Base-by-base conservation (phyloP, 2,113 vertebrate species). In the Ornithorhynchus anatinus region DNA sequence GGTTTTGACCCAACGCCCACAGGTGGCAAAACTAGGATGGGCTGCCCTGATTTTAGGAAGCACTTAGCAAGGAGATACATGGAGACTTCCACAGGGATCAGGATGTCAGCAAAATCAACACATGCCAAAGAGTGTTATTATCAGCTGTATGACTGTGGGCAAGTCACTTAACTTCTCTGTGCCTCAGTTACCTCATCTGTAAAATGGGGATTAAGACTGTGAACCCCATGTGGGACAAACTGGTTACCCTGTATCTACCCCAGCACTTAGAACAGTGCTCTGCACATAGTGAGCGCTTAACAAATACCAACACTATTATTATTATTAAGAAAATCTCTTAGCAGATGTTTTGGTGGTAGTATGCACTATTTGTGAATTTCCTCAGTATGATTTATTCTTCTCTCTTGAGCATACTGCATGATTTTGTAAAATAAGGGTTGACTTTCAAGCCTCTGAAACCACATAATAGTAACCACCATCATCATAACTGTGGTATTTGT, bases 361-460 rank as follows among this genome's bases (percentile, higher is more conserved):
- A 7, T 37, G 35, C 59, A 42, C 59, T 83, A 59, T 27, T 15
- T 78, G 65, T 68, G 38, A 72, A 73, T 70, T 70, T 63, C 58
- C 69, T 45, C 70, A 53, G 50, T 63, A 68, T 61, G 53, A 42
- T 72, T 65, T 77, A 88, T 81, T 79, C 64, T 70, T 87, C 77
- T 51, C 53, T 40, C 72, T 68, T 68, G 23, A 79, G 50, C 72
- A 84, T 43, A 84, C 79, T 85, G 84, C 73, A 82, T 72, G 68
- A 84, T 87, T 88, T 71, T 93, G 92, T 93, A 93, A 94, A 92
- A 83, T 19, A 47, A 72, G 38, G 72, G 84, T 88, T 92, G 62
- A 31, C 78, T 84, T 86, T 80, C 86, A 82, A 86, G 86, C 85
- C 88, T 75, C 79, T 36, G 58, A 74, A 81, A 43, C 23, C 29